Conservation (phyloP, 1,140 invertebrate genomes). For the Phymorhynchus buccinoides region DNA sequence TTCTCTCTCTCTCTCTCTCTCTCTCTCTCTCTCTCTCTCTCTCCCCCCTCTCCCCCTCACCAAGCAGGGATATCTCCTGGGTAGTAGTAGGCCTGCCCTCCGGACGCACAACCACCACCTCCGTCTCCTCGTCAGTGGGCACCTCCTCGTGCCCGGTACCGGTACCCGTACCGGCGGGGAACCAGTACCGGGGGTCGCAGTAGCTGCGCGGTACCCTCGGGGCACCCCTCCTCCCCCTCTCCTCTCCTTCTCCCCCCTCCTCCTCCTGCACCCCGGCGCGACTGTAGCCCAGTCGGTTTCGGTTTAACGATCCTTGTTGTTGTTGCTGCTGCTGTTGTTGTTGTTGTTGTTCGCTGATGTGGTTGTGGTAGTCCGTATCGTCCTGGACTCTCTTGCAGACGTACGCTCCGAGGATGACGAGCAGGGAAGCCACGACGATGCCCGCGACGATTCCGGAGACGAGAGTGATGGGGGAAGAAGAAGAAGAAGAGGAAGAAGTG, state of each 20-base stretch:
- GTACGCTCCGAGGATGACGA: neutral
- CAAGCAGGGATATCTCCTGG: neutral
- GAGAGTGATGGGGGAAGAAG: neutral
- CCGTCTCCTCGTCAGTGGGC: neutral
- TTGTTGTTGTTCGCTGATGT: neutral
- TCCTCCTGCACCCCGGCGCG: neutral
- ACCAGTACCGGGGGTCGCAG: neutral
- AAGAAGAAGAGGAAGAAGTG: neutral
- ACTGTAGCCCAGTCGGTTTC: neutral
- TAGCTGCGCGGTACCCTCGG: neutral
- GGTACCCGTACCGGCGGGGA: no score
- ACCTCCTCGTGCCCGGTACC: neutral
- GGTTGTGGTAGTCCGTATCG: no score
- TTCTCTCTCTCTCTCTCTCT: constrained; percentile 2
- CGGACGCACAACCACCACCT: no score
- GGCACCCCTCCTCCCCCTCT: neutral
- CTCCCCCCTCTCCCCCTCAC: neutral
- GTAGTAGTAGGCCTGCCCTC: neutral
- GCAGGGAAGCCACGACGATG: neutral
- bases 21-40: neutral
- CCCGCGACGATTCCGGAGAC: neutral
- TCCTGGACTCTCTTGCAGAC: neutral
- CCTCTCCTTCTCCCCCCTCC: neutral
- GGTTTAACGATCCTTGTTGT: neutral
- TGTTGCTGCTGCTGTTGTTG: neutral